Evolutionary conservation across 2,113 vertebrate species (phyloP), one percentile per base, ranked within the genome.

Genomic region (Ariopsis seemanni): DNA sequence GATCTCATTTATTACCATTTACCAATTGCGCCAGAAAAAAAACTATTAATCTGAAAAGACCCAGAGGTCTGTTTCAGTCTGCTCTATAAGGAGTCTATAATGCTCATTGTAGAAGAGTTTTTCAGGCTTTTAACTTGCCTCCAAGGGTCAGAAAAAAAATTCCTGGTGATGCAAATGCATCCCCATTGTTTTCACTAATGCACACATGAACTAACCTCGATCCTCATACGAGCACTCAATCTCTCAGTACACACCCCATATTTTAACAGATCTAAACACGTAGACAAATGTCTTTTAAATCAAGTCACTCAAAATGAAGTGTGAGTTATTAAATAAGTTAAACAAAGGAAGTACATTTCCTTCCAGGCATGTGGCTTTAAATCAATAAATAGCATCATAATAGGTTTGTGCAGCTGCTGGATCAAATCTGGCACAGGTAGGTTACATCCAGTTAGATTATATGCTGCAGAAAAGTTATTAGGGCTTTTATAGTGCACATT

Each of bases 61-160:
- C 87, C 91, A 92, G 92, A 95, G 93, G 95, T 95, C 93, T 92
- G 88, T 87, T 75, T 74, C 90, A 81, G 91, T 91, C 87, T 84
- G 81, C 85, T 92, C 90, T 89, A 83, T 80, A 88, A 90, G 62
- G 57, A 86, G 88, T 89, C 90, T 81, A 57, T 77, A 91, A 90
- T 90, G 82, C 90, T 91, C 86, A 88, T 87, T 93, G 90, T 94
- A 93, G 90, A 91, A 84, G 89, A 90, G 78, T 87, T 91, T 83
- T 62, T 62, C 2, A 11, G 22, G 92, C 88, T 94, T 90, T 93
- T 95, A 94, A 92, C 91, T 84, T 60, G 0, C 4, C 69, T 93
- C 94, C 94, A 94, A 91, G 84, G 82, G 90, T 92, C 67, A 79
- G 91, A 89, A 87, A 89, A 88, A 77, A 52, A 62, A 7, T 78